Percentiles rank a stretch among this genome's conserved stretches.
Evolutionary conservation across 2,797 vertebrate species (phyloP).

Genomic region (Eulemur coronatus): DNA sequence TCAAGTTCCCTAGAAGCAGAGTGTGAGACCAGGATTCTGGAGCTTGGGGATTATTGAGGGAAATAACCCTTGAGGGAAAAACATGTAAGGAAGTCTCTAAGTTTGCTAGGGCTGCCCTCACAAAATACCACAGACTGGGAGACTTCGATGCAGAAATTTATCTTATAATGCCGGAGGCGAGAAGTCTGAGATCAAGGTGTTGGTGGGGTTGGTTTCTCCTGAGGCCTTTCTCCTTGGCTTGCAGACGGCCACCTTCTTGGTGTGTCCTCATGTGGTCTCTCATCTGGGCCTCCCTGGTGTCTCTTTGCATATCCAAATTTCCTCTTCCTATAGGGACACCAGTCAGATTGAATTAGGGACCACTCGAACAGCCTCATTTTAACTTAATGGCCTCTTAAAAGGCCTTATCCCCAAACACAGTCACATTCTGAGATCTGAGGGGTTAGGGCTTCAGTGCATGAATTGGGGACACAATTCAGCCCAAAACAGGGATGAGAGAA

Average conservation of each 20-base stretch:
- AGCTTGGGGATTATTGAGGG: not conserved
- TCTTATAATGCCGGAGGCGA: not conserved
- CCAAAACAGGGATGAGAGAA: not conserved
- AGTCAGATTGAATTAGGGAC: not conserved
- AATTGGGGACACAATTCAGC: not conserved
- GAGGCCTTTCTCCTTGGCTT: not conserved
- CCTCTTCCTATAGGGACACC: not conserved
- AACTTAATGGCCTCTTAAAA: not conserved
- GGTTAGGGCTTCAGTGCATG: not conserved
- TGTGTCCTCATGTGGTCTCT: fast-evolving
- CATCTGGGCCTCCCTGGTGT: not conserved
- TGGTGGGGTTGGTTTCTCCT: not conserved
- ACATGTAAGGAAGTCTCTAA: not conserved
- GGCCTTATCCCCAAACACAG: not conserved
- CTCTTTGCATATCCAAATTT: not conserved
- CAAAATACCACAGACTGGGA: not conserved
- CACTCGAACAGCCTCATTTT: not conserved
- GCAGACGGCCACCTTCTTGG: fast-evolving
- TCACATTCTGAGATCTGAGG: not conserved
- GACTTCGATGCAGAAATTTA: not conserved
- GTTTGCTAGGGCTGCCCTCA: not conserved
- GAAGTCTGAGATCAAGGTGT: not conserved
- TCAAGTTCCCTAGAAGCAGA: not conserved
- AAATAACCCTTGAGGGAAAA: not conserved
- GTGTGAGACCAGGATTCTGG: not conserved